phyloP scores from a whole-genome alignment of 2,113 vertebrate species.

The Petrocephalus zakoni region DNA sequence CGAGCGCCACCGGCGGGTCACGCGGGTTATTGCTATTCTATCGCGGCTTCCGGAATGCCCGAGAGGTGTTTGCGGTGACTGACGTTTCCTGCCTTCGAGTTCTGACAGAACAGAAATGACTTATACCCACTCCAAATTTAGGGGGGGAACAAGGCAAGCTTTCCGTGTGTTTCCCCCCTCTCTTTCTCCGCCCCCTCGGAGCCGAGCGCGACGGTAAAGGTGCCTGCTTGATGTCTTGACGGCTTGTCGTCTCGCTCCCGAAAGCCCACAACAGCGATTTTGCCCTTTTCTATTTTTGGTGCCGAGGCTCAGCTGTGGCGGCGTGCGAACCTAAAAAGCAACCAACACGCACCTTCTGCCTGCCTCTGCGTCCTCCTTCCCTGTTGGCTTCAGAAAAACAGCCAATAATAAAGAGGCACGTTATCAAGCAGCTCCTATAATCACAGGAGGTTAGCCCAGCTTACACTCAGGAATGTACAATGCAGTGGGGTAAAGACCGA shows the following conservation, averaged over 20 bases:
- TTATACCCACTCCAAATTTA: background rate
- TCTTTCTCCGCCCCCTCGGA: background rate
- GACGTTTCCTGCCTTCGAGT: slow-evolving; percentile 16
- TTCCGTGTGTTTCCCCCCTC: background rate
- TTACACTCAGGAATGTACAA: background rate
- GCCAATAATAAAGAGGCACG: background rate
- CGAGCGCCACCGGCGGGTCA: background rate
- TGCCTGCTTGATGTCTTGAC: slow-evolving; percentile 4
- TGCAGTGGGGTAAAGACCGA: background rate
- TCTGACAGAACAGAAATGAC: slow-evolving; percentile 18
- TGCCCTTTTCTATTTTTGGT: background rate
- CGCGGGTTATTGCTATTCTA: background rate
- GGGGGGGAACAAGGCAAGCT: background rate
- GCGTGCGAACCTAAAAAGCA: background rate
- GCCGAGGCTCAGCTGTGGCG: background rate
- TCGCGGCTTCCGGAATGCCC: background rate
- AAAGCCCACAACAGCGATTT: background rate
- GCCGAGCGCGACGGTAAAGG: background rate
- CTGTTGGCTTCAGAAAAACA: background rate
- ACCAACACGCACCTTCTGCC: background rate
- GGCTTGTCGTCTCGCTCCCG: slow-evolving; percentile 9
- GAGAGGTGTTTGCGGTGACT: background rate
- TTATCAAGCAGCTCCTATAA: background rate
- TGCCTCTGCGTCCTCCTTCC: background rate
- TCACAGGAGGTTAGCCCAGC: background rate